Evolutionary conservation across 2,797 vertebrate species (phyloP).

Genomic region (Pangasius macronema): DNA sequence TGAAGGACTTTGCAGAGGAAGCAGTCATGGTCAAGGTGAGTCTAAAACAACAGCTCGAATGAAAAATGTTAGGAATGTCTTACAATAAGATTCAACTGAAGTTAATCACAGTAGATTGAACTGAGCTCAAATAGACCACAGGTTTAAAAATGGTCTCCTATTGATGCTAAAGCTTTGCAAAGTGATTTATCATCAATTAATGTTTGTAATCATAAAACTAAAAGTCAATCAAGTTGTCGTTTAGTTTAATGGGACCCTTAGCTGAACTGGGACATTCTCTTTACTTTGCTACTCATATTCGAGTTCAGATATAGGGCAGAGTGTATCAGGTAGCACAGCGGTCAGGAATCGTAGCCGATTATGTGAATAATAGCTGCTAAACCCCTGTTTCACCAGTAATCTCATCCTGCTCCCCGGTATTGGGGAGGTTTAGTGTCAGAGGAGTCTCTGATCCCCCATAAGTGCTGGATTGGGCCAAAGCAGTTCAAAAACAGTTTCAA

Average conservation of each 20-base stretch:
- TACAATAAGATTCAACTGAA: conserved; percentile 5
- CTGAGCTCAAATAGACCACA: conserved; percentile 19
- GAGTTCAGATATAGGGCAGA: conserved; percentile 38
- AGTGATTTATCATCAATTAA: conserved; percentile 24
- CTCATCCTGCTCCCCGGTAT: conserved; percentile 23
- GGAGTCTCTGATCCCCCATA: conserved; percentile 23
- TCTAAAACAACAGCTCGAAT: conserved; percentile 31
- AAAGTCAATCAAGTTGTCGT: conserved; percentile 29
- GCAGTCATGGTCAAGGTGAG: conserved; percentile 46
- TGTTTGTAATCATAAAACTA: conserved; percentile 21
- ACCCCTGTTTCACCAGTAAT: conserved; percentile 38
- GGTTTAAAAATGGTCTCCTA: conserved; percentile 25
- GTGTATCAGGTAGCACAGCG: conserved; percentile 32
- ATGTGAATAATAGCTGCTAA: conserved; percentile 43
- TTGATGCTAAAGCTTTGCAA: not conserved
- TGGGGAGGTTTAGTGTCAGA: conserved; percentile 31
- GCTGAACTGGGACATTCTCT: conserved; percentile 39
- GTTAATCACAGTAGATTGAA: conserved; percentile 10
- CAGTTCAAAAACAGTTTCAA: conserved; percentile 2
- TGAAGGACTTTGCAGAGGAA: conserved; percentile 39
- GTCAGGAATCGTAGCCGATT: conserved; percentile 31
- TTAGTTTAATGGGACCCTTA: conserved; percentile 32
- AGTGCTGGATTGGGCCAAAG: conserved; percentile 6
- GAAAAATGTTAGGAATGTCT: conserved; percentile 15
- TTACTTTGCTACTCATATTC: conserved; percentile 38